These are phyloP conservation scores for Steromphala cineraria DNA, from an alignment of 2,888 invertebrate species.

Conservation along the genomic window DNA sequence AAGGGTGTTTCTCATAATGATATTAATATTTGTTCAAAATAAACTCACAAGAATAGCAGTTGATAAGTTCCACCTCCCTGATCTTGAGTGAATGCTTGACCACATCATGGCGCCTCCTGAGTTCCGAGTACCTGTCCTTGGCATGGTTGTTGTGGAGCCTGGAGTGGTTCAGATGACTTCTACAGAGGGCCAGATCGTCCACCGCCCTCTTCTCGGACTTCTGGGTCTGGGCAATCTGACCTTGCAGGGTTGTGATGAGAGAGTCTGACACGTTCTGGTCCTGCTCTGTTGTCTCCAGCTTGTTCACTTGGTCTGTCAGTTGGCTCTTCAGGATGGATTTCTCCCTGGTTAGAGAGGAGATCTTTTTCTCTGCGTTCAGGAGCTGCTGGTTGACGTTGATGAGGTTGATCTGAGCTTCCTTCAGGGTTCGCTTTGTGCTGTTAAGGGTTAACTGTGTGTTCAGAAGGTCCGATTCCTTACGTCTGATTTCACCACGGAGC, in stretches of 20 bases:
- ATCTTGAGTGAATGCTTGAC: constrained; percentile 44
- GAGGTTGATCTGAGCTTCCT: constrained; percentile 54
- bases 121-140: constrained; percentile 44
- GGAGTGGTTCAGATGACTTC: constrained; percentile 48
- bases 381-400: constrained; percentile 51
- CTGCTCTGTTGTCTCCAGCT: constrained; percentile 35
- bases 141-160: constrained; percentile 33
- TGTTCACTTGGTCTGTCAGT: constrained; percentile 56
- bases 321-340: constrained; percentile 62
- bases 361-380: constrained; percentile 53
- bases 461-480: constrained; percentile 50
- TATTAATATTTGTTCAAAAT: not conserved
- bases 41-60: constrained; percentile 61
- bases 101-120: constrained; percentile 43
- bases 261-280: constrained; percentile 40
- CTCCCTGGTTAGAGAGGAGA: constrained; percentile 52
- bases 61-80: constrained; percentile 59
- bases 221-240: constrained; percentile 34
- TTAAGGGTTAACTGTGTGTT: constrained; percentile 54
- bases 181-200: constrained; percentile 55
- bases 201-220: constrained; percentile 58
- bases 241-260: constrained; percentile 23
- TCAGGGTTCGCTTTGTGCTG: constrained; percentile 47
- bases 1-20: too few relatives aligned
- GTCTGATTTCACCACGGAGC: constrained; percentile 45